Evolutionary conservation across 2,888 invertebrate genomes (phyloP), one percentile per base, ranked within the genome.

Genomic region (Phanerotoma sp.): DNA sequence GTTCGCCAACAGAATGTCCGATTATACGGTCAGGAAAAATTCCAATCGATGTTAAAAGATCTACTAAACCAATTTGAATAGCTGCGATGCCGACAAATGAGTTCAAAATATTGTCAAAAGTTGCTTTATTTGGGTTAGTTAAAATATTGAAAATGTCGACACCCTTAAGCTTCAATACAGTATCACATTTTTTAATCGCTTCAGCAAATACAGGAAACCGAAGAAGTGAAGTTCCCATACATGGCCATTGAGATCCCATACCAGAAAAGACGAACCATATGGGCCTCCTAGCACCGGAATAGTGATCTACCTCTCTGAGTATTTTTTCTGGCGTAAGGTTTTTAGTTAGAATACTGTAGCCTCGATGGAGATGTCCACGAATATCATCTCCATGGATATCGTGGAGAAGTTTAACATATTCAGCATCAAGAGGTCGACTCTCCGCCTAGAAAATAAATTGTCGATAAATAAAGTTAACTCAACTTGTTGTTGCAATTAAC

Each of bases 1-100:
- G 80, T 76, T 97, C 97, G 18, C 97, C 97, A 0, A 94, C 91
- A 7, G 96, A 96, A 77, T 96, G 96, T 2, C 97, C 94, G 56
- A 90, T 83, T 55, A 89, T 83, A 11, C 86, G 85, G 74, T 89
- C 88, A 1, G 89, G 86, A 32, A 77, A 76, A 11, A 90, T 80
- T n/a, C 85, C 86, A 11, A 83, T 65, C 5, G 79, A 74, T 42
- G 67, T 74, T 13, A 91, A 73, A 15, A 87, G 71, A 69, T 90
- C 89, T 3, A 85, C 82, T 16, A 88, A 72, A 15, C 85, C 87
- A 47, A 88, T 83, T 72, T 83, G 83, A 30, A 83, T 74, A 1
- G 88, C 85, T n/a, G 88, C 86, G 63, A 90, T 89, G 40, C 86
- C 85, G 35, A 89, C 85, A 74, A 91, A 89, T 10, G 86, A 85